phyloP scores from a whole-genome alignment of 1,140 invertebrate species.

The Bemisia tabaci region DNA sequence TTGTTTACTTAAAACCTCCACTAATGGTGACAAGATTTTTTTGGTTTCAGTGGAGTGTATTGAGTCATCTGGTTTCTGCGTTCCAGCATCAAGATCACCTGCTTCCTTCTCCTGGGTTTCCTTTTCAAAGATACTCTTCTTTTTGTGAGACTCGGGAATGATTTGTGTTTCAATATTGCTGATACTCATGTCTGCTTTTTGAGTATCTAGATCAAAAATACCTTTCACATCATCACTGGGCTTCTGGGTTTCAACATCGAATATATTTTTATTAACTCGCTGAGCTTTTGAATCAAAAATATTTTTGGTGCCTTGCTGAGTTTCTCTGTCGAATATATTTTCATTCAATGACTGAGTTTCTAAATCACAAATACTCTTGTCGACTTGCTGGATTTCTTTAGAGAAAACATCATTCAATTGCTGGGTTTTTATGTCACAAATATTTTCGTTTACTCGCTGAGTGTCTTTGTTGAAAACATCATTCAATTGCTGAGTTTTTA shows the following conservation, averaged over 20 bases:
- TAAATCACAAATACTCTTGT: background rate
- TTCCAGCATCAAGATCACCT: background rate
- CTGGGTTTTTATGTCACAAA: too few relatives aligned
- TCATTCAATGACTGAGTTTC: background rate
- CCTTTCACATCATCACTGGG: background rate
- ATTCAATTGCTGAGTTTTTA: background rate
- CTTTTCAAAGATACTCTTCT: background rate
- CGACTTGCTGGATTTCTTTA: background rate
- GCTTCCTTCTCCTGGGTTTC: background rate
- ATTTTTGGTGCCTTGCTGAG: too few relatives aligned
- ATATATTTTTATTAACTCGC: too few relatives aligned
- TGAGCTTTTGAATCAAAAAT: too few relatives aligned
- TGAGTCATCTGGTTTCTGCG: background rate
- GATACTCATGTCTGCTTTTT: background rate
- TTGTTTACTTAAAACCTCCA: too few relatives aligned
- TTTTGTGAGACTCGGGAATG: too few relatives aligned
- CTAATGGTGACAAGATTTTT: too few relatives aligned
- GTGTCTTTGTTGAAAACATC: background rate
- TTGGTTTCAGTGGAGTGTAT: background rate
- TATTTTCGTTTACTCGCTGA: too few relatives aligned
- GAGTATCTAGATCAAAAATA: background rate
- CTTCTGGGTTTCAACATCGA: too few relatives aligned
- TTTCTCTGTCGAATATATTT: background rate
- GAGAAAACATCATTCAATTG: background rate
- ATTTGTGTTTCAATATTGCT: background rate